phyloP scores from a whole-genome alignment of 2,113 vertebrate species.

The Maccullochella peelii region DNA sequence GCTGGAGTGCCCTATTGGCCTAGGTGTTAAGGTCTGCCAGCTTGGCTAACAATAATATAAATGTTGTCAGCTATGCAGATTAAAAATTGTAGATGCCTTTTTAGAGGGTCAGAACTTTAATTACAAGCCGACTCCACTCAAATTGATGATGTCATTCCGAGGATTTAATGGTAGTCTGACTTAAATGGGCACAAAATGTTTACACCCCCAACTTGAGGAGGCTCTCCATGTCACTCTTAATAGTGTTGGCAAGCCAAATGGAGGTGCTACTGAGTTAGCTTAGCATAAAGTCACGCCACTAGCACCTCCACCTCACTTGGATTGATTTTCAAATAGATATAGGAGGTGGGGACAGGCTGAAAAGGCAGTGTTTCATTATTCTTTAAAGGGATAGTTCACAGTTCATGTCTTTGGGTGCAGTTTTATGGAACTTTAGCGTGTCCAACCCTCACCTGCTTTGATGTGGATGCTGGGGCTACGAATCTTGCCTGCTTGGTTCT shows the following conservation, averaged over 20 bases:
- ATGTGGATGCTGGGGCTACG: slow-evolving; percentile 97
- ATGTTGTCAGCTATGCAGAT: background rate
- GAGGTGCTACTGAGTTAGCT: background rate
- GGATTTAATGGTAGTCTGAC: background rate
- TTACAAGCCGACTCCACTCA: background rate
- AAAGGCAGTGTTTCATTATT: background rate
- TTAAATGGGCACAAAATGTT: background rate
- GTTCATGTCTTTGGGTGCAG: background rate
- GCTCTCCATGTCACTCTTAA: background rate
- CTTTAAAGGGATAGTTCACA: background rate
- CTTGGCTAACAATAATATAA: background rate
- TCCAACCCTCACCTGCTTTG: slow-evolving; percentile 92
- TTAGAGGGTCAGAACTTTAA: background rate
- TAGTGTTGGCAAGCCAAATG: background rate
- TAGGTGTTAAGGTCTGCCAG: background rate
- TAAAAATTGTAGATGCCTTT: background rate
- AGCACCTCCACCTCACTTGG: background rate
- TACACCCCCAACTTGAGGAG: background rate
- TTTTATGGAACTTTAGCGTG: background rate
- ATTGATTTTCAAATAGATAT: background rate
- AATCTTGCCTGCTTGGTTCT: slow-evolving; percentile 98
- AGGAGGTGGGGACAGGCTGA: background rate
- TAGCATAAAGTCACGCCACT: background rate
- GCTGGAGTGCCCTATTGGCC: background rate
- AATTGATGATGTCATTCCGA: no score